Percentiles rank a stretch among this genome's conserved stretches.
Conservation (phyloP, 64 coral and sea anemone species). For the Stichodactyla mertensii region DNA sequence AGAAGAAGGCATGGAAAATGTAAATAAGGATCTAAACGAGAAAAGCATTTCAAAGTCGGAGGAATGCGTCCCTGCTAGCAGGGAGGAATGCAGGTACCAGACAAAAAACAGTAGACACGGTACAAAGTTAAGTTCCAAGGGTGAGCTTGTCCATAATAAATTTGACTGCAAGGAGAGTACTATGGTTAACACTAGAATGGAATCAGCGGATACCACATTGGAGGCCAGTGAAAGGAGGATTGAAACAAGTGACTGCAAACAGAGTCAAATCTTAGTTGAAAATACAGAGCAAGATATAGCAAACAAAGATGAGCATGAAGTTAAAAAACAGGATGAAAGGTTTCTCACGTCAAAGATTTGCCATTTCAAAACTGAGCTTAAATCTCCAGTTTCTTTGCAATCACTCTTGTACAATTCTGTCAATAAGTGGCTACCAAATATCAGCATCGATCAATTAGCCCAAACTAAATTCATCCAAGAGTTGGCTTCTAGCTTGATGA, state of each 20-base stretch:
- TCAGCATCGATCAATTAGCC: background rate
- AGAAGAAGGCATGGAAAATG: background rate
- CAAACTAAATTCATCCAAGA: conserved; percentile 19
- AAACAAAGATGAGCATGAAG: background rate
- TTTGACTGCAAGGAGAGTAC: background rate
- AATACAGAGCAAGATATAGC: background rate
- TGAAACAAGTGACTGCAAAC: background rate
- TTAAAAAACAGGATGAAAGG: conserved; percentile 1
- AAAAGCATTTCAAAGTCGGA: background rate
- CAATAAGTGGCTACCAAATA: conserved; percentile 18
- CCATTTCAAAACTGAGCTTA: conserved; percentile 39
- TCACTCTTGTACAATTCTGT: conserved; percentile 34
- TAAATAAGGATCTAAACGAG: background rate
- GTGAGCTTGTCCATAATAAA: background rate
- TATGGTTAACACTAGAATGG: background rate
- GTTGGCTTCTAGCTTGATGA: conserved; percentile 23
- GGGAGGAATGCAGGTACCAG: background rate
- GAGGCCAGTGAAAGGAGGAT: background rate
- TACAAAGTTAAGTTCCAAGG: background rate
- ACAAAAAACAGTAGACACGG: background rate
- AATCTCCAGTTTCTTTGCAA: conserved; percentile 26
- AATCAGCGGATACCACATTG: background rate
- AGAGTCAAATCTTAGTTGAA: background rate
- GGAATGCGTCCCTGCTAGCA: background rate
- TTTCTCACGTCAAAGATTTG: background rate